Percentiles rank a stretch among this genome's conserved stretches.
These are phyloP conservation scores for Morpho achilles DNA, from an alignment of 2,888 invertebrate species.

Conservation along the genomic window DNA sequence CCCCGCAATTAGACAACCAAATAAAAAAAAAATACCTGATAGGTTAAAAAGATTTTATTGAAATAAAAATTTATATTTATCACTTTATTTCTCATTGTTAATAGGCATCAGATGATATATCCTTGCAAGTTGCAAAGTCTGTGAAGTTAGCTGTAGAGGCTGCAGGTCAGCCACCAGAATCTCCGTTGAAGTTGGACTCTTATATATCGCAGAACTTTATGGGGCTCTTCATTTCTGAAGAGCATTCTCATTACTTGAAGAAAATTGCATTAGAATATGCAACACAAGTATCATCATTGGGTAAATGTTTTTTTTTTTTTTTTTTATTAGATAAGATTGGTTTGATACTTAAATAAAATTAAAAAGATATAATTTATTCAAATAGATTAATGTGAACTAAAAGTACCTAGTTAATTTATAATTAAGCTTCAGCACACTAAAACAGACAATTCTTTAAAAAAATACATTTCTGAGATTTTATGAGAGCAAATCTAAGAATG, in stretches of 20 bases:
- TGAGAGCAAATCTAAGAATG: no score
- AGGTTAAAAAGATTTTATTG: no score
- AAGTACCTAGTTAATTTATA: no score
- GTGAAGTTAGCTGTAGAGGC: conserved; percentile 86
- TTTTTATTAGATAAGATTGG: conserved; percentile 20
- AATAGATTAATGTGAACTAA: no score
- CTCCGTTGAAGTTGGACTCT: conserved; percentile 86
- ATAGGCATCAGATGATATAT: conserved; percentile 87
- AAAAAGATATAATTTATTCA: no score
- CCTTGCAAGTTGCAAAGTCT: conserved; percentile 83
- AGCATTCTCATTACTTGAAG: conserved; percentile 89
- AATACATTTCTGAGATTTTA: no score
- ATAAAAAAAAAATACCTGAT: no score
- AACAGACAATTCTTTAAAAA: no score
- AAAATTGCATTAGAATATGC: conserved; percentile 89
- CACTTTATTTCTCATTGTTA: background rate
- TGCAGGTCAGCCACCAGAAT: conserved; percentile 82
- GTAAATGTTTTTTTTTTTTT: conserved; percentile 69
- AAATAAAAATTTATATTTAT: background rate
- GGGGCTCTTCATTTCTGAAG: conserved; percentile 92
- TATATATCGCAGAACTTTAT: conserved; percentile 94
- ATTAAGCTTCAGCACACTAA: no score
- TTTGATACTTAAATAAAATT: no score
- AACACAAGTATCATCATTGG: conserved; percentile 86
- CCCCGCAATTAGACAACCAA: no score